phyloP scores from a whole-genome alignment of 2,113 vertebrate genomes.

The Cephalopterus ornatus region DNA sequence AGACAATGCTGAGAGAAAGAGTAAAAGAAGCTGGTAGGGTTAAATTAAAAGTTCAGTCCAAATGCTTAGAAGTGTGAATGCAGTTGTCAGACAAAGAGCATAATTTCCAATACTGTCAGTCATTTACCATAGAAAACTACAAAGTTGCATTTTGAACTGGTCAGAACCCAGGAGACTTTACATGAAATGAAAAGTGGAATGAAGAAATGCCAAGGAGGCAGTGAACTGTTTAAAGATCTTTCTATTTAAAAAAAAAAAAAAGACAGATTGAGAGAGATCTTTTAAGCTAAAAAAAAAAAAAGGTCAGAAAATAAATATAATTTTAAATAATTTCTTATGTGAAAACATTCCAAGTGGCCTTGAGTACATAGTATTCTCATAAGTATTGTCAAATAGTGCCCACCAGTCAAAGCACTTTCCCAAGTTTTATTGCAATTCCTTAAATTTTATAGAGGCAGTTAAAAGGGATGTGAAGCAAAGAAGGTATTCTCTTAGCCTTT shows the following conservation, averaged over 20 bases:
- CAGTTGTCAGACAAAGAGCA: slow-evolving; percentile 52
- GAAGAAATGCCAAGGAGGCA: slow-evolving; percentile 44
- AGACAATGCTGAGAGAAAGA: background rate
- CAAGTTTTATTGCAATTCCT: slow-evolving; percentile 61
- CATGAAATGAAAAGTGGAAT: slow-evolving; percentile 56
- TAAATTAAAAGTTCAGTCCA: slow-evolving; percentile 22
- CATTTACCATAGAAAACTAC: slow-evolving; percentile 49
- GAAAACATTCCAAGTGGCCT: slow-evolving; percentile 4
- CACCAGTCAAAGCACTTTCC: slow-evolving; percentile 11
- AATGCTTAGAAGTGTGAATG: background rate
- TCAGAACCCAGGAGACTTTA: slow-evolving; percentile 54
- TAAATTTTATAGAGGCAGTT: slow-evolving; percentile 71
- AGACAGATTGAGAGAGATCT: background rate
- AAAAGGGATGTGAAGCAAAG: slow-evolving; percentile 54
- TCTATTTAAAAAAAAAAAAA: background rate
- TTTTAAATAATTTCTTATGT: background rate
- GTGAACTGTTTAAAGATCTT: slow-evolving; percentile 3
- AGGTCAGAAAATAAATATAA: background rate
- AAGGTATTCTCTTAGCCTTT: slow-evolving; percentile 49
- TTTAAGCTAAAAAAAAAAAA: background rate
- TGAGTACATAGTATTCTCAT: background rate
- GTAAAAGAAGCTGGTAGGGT: background rate
- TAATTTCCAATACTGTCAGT: slow-evolving; percentile 54
- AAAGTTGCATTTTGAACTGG: slow-evolving; percentile 54
- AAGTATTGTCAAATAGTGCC: slow-evolving; percentile 59